Evolutionary conservation across 2,888 invertebrate species (phyloP).

Genomic region (Eupeodes latifasciatus): DNA sequence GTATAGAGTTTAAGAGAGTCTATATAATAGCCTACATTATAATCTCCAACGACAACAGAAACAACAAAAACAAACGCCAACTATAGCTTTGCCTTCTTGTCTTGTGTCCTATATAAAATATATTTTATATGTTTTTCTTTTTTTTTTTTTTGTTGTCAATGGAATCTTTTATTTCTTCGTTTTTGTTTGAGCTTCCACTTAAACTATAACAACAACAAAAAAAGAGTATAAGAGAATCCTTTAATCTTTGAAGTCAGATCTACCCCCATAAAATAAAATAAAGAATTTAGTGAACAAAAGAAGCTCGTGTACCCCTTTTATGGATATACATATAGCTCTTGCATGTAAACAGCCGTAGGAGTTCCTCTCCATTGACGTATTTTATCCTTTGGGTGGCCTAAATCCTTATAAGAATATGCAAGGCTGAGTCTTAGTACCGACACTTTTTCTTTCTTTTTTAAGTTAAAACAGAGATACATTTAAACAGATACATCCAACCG

Average conservation of each 20-base stretch:
- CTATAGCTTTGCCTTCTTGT: background rate
- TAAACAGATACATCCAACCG: too few relatives aligned
- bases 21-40: background rate
- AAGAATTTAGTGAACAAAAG: conserved; percentile 38
- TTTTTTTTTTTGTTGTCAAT: background rate
- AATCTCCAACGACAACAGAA: background rate
- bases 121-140: conserved; percentile 37
- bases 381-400: background rate
- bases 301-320: background rate
- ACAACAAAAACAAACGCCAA: too few relatives aligned
- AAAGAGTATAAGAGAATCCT: conserved; percentile 15
- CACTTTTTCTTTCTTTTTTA: background rate
- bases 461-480: too few relatives aligned
- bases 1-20: background rate
- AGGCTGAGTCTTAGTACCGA: background rate
- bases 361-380: background rate
- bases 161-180: conserved; percentile 31
- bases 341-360: background rate
- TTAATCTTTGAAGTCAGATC: conserved; percentile 51
- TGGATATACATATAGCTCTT: background rate
- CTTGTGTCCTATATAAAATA: conserved; percentile 51
- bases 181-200: conserved; percentile 59
- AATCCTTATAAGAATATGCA: background rate
- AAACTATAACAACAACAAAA: conserved; percentile 2
- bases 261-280: conserved; percentile 1